A percentile compares a stretch with the other conserved stretches of the same genome.
phyloP scores from a whole-genome alignment of 2,797 vertebrate species.

The Myripristis jacobus region DNA sequence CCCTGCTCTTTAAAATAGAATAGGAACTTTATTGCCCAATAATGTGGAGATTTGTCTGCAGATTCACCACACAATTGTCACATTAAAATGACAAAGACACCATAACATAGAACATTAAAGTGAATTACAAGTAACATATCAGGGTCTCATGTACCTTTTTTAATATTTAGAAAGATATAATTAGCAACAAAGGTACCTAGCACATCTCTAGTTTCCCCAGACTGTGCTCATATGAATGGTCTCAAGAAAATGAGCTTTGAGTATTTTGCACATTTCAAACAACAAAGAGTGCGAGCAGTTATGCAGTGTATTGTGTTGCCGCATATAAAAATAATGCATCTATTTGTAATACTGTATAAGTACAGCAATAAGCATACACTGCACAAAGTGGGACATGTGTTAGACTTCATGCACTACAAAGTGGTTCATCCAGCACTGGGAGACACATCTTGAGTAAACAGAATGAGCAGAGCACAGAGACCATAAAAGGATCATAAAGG shows the following conservation, averaged over 20 bases:
- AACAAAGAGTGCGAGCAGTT: background rate
- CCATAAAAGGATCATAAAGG: conserved; percentile 71
- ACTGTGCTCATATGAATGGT: conserved; percentile 6
- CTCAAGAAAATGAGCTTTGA: background rate
- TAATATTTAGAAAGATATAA: too few relatives aligned
- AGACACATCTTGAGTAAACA: conserved; percentile 57
- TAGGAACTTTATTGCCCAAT: too few relatives aligned
- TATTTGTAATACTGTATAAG: background rate
- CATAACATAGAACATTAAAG: too few relatives aligned
- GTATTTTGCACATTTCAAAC: conserved; percentile 2
- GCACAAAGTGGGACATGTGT: background rate
- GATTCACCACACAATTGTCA: too few relatives aligned
- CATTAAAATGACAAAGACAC: too few relatives aligned
- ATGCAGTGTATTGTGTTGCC: conserved; percentile 1
- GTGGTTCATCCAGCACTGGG: conserved; percentile 55
- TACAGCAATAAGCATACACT: background rate
- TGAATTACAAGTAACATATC: too few relatives aligned
- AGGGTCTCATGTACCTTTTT: too few relatives aligned
- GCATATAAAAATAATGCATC: background rate
- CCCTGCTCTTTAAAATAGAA: conserved; percentile 3
- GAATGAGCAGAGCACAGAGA: conserved; percentile 63
- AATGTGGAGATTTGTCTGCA: too few relatives aligned
- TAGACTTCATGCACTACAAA: conserved; percentile 20
- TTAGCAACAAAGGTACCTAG: too few relatives aligned
- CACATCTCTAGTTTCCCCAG: conserved; percentile 10